Conservation (phyloP, 2,888 invertebrate species). For the Oxycera nigricornis region DNA sequence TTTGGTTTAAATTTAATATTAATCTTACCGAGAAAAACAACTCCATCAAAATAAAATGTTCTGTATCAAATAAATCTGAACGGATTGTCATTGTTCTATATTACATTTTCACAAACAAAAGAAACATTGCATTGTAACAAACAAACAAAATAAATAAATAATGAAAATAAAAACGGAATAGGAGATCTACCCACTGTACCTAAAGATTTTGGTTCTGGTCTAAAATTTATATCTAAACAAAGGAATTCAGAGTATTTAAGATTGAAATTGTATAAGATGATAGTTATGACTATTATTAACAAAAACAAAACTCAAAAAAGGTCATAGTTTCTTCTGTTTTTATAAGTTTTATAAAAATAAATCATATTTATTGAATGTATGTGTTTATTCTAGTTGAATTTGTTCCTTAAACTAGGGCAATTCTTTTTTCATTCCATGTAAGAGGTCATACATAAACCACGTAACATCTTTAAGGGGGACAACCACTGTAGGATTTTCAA, state of each 20-base stretch:
- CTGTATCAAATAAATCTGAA: background rate
- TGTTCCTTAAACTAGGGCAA: no score
- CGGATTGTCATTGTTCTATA: background rate
- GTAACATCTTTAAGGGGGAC: no score
- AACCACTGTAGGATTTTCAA: no score
- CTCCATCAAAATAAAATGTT: background rate
- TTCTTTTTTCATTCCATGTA: no score
- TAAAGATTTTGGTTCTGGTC: constrained; percentile 1
- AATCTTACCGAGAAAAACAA: no score
- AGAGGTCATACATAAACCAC: no score
- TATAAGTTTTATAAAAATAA: constrained; percentile 40
- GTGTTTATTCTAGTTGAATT: background rate
- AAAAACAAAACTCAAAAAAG: background rate
- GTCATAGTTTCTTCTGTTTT: constrained; percentile 33
- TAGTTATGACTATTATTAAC: constrained; percentile 35
- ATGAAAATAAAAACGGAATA: background rate
- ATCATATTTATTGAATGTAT: constrained; percentile 30
- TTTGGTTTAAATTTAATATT: background rate
- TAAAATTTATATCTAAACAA: background rate
- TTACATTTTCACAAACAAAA: background rate
- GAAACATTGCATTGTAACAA: background rate
- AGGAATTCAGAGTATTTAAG: background rate
- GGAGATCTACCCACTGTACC: background rate
- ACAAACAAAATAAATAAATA: background rate
- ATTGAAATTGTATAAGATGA: constrained; percentile 18